A percentile compares a stretch with the other conserved stretches of the same genome.
These are phyloP conservation scores for Uromys caudimaculatus DNA, from an alignment of 2,797 vertebrate species.

Conservation along the genomic window DNA sequence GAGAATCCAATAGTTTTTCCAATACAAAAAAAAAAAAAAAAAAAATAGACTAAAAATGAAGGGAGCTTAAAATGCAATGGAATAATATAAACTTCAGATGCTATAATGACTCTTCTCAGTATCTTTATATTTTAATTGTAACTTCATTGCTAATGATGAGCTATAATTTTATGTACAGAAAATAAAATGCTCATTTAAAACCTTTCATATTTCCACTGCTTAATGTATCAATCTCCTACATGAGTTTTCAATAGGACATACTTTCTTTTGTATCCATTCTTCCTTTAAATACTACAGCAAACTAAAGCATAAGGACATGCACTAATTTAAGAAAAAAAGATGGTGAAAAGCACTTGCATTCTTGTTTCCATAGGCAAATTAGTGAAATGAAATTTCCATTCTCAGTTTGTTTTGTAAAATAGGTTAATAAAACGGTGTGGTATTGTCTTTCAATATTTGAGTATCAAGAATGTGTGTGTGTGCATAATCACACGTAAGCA, in stretches of 20 bases:
- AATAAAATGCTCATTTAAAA: not conserved
- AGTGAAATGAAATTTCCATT: not conserved
- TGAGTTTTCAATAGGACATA: not conserved
- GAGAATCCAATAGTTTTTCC: not conserved
- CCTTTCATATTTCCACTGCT: not conserved
- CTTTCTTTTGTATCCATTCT: not conserved
- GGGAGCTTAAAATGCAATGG: not conserved
- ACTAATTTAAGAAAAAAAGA: not conserved
- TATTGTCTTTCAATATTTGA: not conserved
- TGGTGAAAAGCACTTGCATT: not conserved
- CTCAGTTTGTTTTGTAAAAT: constrained; percentile 18
- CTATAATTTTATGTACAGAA: not conserved
- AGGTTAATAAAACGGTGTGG: not conserved
- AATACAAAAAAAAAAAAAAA: not conserved
- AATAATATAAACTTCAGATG: not conserved
- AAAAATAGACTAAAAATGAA: not conserved
- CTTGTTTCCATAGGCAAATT: not conserved
- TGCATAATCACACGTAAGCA: not conserved
- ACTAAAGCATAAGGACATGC: not conserved
- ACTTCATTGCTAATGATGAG: not conserved
- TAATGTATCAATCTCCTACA: not conserved
- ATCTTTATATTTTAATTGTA: not conserved
- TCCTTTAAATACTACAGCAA: constrained; percentile 5
- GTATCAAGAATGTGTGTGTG: not conserved
- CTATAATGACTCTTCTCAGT: not conserved